A percentile compares a stretch with the other conserved stretches of the same genome.
phyloP scores from a whole-genome alignment of 2,888 invertebrate species.

The Aromia moschata region DNA sequence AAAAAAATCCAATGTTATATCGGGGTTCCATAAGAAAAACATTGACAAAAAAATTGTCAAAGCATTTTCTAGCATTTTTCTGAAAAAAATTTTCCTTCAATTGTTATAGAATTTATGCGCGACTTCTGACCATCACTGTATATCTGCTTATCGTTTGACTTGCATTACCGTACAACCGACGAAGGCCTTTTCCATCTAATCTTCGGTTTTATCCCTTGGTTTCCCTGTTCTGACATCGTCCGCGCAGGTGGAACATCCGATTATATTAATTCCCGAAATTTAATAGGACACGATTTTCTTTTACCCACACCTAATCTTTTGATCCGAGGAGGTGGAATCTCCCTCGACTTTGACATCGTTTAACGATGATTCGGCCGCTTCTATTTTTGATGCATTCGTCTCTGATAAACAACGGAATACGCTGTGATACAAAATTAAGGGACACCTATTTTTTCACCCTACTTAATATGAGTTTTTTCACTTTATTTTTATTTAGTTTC shows the following conservation, averaged over 20 bases:
- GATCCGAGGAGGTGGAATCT: not conserved
- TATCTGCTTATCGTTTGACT: not conserved
- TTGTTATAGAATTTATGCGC: no score
- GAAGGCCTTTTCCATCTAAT: not conserved
- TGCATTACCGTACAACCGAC: not conserved
- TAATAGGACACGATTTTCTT: not conserved
- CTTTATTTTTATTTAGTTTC: no score
- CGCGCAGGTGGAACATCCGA: not conserved
- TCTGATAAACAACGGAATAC: not conserved
- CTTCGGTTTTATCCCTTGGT: not conserved
- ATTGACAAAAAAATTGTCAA: no score
- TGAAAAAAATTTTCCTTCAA: no score
- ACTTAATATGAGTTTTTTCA: no score
- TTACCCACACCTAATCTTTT: not conserved
- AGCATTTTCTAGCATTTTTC: no score
- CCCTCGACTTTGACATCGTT: not conserved
- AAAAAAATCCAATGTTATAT: no score
- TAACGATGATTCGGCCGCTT: not conserved
- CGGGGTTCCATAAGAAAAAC: no score
- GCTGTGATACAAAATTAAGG: no score
- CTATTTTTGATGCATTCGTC: not conserved
- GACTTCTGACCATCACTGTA: no score
- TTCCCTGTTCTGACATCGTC: not conserved
- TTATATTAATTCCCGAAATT: slow-evolving; percentile 1
- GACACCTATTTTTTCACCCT: no score